Evolutionary conservation across 2,113 vertebrate genomes (phyloP).

Genomic region (Tenrec ecaudatus): DNA sequence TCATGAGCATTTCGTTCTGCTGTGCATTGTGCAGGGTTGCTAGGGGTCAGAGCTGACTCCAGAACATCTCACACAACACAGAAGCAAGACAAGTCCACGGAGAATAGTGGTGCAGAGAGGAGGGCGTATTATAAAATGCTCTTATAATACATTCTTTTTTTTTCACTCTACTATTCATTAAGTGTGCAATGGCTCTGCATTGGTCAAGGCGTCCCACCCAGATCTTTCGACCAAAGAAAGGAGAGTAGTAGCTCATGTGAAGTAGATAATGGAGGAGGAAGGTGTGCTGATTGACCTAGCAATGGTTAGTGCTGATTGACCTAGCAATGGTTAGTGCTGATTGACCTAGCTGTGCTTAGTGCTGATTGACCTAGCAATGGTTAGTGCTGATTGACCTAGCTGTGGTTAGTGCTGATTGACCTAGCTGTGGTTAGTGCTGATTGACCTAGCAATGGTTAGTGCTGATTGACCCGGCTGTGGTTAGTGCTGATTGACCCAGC

Average conservation of each 20-base stretch:
- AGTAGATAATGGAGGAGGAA: not conserved
- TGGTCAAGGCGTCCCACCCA: not conserved
- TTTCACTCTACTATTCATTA: not conserved
- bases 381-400: not conserved
- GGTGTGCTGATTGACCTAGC: not conserved
- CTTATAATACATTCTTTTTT: not conserved
- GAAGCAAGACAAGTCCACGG: not conserved
- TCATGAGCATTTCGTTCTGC: too few relatives aligned
- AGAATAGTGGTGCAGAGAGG: not conserved
- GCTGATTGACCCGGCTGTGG: too few relatives aligned
- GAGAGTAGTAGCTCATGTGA: not conserved
- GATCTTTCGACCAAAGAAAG: not conserved
- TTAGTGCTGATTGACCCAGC: not conserved
- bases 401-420: not conserved
- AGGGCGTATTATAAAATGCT: too few relatives aligned
- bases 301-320: not conserved
- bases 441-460: too few relatives aligned
- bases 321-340: not conserved
- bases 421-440: not conserved
- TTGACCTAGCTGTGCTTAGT: too few relatives aligned
- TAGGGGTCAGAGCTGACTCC: too few relatives aligned
- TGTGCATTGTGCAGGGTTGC: too few relatives aligned
- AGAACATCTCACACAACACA: too few relatives aligned
- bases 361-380: not conserved
- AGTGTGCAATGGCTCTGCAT: not conserved